Base-by-base conservation (phyloP, 1,140 invertebrate species). In the Lordiphosa mommai region DNA sequence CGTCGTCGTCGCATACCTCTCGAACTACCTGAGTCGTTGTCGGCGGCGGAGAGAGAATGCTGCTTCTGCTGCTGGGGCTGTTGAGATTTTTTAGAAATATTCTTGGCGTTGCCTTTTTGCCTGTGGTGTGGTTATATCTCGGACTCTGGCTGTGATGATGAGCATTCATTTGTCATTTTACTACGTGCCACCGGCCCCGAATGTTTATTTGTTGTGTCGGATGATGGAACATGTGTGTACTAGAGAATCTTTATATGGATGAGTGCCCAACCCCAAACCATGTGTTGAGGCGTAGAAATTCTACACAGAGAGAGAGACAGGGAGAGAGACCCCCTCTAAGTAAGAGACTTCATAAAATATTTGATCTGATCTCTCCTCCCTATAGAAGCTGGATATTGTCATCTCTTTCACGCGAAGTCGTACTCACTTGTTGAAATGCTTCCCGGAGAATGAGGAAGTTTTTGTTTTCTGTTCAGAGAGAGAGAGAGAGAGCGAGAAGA, bases 111-210 rank as follows among this genome's bases (percentile, higher is more conserved):
- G 47, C 41, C 44, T 32, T 33, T 20, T 51, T 74, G 55, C 37
- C 74, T 74, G 27, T 33, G 60, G 59, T 55, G 27, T 13, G 41
- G 20, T 13, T 43, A 6, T 20, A 6, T 8, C 30, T 38, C 17
- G 10, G 51, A 23, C 29, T 43, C 29, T 13, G 44, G 46, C 43
- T 60, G 36, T n/a, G 47, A 49, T 70, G 77, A 84, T 82, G 76
- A 76, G 73, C 76, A 84, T 82, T 84, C 76, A 82, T 82, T 82
- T 82, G 76, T 82, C 76, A 82, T 82, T 84, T 82, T 84, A 82
- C 76, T 82, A 82, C 76, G 76, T 82, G 77, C 76, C 76, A 84
- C 76, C 76, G 77, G 84, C 76, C 76, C 63, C 73, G 61, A 68
- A 84, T 82, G 76, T 82, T 82, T 82, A 84, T 82, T 82, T 82